A percentile compares a stretch with the other conserved stretches of the same genome.
Conservation (phyloP, 2,888 invertebrate species). For the Sarcophaga carnaria region DNA sequence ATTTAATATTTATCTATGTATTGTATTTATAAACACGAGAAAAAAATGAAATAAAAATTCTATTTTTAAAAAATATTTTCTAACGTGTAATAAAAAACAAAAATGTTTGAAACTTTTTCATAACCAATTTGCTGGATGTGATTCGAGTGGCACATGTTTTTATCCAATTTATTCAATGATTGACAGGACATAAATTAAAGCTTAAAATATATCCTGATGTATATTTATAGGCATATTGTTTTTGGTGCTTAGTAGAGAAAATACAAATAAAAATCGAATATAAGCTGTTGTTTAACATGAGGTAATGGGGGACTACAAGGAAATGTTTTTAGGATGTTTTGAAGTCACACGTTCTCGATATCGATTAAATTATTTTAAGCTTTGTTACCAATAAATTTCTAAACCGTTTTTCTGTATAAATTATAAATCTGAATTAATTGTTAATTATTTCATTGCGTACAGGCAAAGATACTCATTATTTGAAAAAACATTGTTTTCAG, state of each 20-base stretch:
- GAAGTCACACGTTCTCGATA: too few relatives aligned
- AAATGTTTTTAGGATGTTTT: background rate
- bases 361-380: background rate
- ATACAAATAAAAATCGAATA: background rate
- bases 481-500: too few relatives aligned
- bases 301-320: background rate
- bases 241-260: background rate
- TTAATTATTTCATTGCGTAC: too few relatives aligned
- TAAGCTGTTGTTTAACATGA: background rate
- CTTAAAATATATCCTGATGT: background rate
- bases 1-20: too few relatives aligned
- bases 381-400: too few relatives aligned
- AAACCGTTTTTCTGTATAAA: too few relatives aligned
- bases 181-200: slow-evolving; percentile 29
- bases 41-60: background rate
- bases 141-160: background rate
- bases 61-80: background rate
- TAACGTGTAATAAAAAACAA: background rate
- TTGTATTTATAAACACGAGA: background rate
- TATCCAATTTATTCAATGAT: slow-evolving; percentile 28
- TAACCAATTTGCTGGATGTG: background rate
- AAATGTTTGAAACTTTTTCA: background rate
- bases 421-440: too few relatives aligned
- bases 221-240: background rate
- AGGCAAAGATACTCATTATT: too few relatives aligned